These are phyloP conservation scores for Sesia bembeciformis DNA, from an alignment of 2,888 invertebrate species.

Conservation along the genomic window DNA sequence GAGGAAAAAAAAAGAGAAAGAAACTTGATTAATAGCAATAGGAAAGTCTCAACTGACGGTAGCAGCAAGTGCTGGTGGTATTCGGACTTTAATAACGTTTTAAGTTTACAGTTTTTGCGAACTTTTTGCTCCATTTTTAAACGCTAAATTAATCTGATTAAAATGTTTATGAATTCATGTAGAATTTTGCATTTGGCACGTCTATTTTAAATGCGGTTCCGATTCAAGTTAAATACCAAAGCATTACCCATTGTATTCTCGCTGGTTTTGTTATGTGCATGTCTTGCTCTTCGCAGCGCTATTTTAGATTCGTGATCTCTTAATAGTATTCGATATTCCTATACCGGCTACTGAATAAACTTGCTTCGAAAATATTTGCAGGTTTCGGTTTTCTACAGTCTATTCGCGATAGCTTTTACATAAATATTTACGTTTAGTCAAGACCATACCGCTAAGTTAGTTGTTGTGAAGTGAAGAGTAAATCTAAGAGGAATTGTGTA, in stretches of 20 bases:
- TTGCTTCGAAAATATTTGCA: neutral
- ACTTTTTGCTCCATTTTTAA: too few species aligned
- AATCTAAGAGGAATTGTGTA: too few species aligned
- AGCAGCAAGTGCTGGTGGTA: too few species aligned
- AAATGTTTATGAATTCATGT: too few species aligned
- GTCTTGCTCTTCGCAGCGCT: constrained; percentile 32
- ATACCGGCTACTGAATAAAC: constrained; percentile 14
- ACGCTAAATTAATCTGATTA: too few species aligned
- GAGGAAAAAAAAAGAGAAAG: too few species aligned
- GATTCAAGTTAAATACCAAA: neutral
- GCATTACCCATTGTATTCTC: constrained; percentile 32
- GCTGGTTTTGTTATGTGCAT: constrained; percentile 32
- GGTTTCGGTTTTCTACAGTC: neutral
- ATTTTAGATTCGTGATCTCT: constrained; percentile 63
- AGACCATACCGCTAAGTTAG: neutral
- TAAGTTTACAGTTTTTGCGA: too few species aligned
- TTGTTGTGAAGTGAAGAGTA: neutral
- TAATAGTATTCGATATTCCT: constrained; percentile 49
- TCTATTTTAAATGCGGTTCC: neutral
- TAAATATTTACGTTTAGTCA: neutral
- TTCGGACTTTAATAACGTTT: too few species aligned
- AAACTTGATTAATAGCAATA: too few species aligned
- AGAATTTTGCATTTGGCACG: too few species aligned
- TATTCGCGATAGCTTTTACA: too few species aligned
- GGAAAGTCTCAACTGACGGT: too few species aligned